phyloP scores from a whole-genome alignment of 2,888 invertebrate species.

The Oligia latruncula region DNA sequence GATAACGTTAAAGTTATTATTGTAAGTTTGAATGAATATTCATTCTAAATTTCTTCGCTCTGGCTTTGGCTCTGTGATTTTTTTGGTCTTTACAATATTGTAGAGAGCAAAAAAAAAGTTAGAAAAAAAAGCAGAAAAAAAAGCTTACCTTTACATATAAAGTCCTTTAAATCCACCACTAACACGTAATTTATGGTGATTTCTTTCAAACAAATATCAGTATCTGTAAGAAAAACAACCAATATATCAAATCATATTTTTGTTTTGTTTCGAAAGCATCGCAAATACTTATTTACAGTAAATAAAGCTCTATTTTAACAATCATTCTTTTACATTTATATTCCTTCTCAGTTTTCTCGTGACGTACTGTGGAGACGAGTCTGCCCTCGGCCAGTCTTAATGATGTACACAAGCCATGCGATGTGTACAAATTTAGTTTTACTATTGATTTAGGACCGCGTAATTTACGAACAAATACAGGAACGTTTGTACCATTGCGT shows the following conservation, averaged over 20 bases:
- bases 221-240: background rate
- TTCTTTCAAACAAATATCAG: background rate
- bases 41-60: no score
- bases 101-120: background rate
- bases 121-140: background rate
- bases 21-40: no score
- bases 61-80: no score
- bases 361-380: background rate
- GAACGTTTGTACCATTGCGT: accelerated
- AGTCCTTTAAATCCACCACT: background rate
- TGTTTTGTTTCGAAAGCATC: background rate
- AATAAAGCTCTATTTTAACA: background rate
- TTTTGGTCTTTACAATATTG: no score
- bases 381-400: background rate
- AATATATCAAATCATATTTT: no score
- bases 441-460: background rate
- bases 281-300: no score
- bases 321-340: background rate
- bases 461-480: background rate
- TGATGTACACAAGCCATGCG: background rate
- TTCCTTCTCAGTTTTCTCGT: background rate
- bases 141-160: background rate
- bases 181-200: background rate
- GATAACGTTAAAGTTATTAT: no score
- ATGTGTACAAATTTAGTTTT: background rate